Percentiles rank a stretch among this genome's conserved stretches.
phyloP scores from a whole-genome alignment of 2,797 vertebrate species.

The Champsocephalus gunnari region DNA sequence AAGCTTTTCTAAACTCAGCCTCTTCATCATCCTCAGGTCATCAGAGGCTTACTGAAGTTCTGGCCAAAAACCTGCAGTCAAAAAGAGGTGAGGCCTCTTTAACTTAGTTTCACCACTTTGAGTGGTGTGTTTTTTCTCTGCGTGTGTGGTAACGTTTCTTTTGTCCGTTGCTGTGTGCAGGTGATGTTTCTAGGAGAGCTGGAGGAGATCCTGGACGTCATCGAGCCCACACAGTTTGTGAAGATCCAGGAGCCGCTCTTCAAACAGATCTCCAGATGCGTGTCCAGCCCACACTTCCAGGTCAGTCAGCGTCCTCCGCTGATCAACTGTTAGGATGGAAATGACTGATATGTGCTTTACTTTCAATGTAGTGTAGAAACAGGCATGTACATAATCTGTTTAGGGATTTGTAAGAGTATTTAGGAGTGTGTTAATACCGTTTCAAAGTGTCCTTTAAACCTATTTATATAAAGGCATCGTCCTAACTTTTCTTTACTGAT shows the following conservation, averaged over 20 bases:
- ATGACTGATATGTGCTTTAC: too few relatives aligned
- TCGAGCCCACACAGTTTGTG: conserved; percentile 97
- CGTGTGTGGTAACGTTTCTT: background rate
- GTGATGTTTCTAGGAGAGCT: conserved; percentile 99
- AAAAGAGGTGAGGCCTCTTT: conserved; percentile 89
- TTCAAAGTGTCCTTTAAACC: too few relatives aligned
- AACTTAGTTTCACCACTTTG: too few relatives aligned
- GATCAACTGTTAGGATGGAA: too few relatives aligned
- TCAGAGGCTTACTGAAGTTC: conserved; percentile 98
- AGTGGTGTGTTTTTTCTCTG: background rate
- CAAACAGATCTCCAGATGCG: conserved; percentile 99
- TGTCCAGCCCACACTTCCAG: conserved; percentile 99
- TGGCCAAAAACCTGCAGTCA: conserved; percentile 99
- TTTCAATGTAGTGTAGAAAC: too few relatives aligned
- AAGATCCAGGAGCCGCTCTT: conserved; percentile 99
- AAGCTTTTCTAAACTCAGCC: conserved; percentile 11
- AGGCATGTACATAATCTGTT: too few relatives aligned
- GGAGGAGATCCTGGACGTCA: conserved; percentile 99
- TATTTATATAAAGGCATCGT: too few relatives aligned
- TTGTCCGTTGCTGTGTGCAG: conserved; percentile 64
- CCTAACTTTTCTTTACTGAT: too few relatives aligned
- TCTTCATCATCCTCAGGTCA: conserved; percentile 86
- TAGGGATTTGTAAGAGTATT: too few relatives aligned
- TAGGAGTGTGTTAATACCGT: too few relatives aligned
- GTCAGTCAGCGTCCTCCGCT: conserved; percentile 66